Evolutionary conservation across 2,797 vertebrate species (phyloP), one percentile per base, ranked within the genome.

Genomic region (Takifugu rubripes): DNA sequence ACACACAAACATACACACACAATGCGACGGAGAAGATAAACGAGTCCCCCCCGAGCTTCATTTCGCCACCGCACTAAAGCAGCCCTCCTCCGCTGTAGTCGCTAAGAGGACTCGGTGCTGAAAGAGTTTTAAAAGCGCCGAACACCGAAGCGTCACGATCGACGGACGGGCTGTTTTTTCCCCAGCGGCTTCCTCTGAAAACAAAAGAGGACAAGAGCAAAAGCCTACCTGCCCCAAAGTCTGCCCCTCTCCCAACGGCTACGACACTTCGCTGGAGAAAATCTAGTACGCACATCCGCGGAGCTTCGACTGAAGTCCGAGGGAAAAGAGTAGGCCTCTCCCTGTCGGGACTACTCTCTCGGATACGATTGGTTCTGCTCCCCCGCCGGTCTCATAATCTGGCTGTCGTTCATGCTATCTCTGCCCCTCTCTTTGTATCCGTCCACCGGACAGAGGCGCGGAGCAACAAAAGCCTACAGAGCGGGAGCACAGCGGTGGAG

Each of bases 251-350:
- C 69, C 75, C 71, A 63, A 62, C 42, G 61, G 49, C 81, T 59
- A 78, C 61, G 72, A 66, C 80, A 79, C 75, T 79, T 70, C 72
- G 75, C 50, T 71, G 75, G 70, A 49, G 82, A 72, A 78, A 79
- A 81, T 84, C 83, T 79, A 65, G 79, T 75, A 68, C 77, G 81
- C 45, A 81, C 89, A 88, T 90, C 83, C 74, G 75, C 75, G 60
- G 68, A 75, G 69, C 70, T 68, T 56, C 59, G 70, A 60, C 47
- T 74, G 72, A 73, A 62, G 76, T 66, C 68, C 40, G 63, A 42
- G 14, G 45, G 36, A 17, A 56, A 40, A 3, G 2, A 2, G 43
- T 10, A 58, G 59, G 43, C 43, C 43, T 64, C 69, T 85, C 74
- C 75, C 77, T 64, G 72, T 66, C 65, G 31, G 75, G 59, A 64